These are phyloP conservation scores for Pseudorhombus dupliciocellatus DNA, from an alignment of 2,113 vertebrate species.

Conservation along the genomic window DNA sequence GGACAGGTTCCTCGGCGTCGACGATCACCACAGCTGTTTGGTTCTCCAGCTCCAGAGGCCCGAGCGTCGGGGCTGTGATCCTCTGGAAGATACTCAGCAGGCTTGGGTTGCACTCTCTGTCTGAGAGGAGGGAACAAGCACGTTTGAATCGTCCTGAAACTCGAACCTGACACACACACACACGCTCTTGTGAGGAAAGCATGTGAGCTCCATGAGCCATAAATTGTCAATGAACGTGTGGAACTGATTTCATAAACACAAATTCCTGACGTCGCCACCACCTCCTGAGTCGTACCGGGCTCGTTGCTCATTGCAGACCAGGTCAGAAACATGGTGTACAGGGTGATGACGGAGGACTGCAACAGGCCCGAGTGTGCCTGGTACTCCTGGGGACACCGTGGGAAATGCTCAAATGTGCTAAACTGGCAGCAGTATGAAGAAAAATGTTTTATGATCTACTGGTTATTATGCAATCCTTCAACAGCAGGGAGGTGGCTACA, in stretches of 20 bases:
- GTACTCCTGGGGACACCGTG: slow-evolving; percentile 81
- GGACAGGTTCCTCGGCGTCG: slow-evolving; percentile 72
- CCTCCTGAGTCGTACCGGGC: slow-evolving; percentile 89
- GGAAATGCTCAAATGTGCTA: not conserved
- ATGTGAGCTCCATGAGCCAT: too few relatives aligned
- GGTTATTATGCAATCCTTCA: too few relatives aligned
- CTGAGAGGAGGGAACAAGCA: slow-evolving; percentile 66
- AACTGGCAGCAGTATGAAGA: not conserved
- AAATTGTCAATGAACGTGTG: too few relatives aligned
- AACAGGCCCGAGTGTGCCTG: slow-evolving; percentile 91
- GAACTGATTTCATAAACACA: too few relatives aligned
- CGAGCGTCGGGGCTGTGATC: slow-evolving; percentile 75
- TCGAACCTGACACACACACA: too few relatives aligned
- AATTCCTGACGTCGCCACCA: too few relatives aligned
- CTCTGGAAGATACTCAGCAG: slow-evolving; percentile 88
- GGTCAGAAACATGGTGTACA: slow-evolving; percentile 94
- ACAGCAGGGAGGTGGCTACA: too few relatives aligned
- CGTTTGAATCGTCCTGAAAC: too few relatives aligned
- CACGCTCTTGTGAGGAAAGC: too few relatives aligned
- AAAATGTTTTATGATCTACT: not conserved
- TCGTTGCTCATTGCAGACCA: slow-evolving; percentile 97
- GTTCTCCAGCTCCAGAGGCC: slow-evolving; percentile 77
- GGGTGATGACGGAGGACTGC: slow-evolving; percentile 92
- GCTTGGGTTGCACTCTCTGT: slow-evolving; percentile 88
- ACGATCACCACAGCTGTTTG: slow-evolving; percentile 76